Evolutionary conservation across 1,140 invertebrate species (phyloP).

Genomic region (Tetragnatha versicolor): DNA sequence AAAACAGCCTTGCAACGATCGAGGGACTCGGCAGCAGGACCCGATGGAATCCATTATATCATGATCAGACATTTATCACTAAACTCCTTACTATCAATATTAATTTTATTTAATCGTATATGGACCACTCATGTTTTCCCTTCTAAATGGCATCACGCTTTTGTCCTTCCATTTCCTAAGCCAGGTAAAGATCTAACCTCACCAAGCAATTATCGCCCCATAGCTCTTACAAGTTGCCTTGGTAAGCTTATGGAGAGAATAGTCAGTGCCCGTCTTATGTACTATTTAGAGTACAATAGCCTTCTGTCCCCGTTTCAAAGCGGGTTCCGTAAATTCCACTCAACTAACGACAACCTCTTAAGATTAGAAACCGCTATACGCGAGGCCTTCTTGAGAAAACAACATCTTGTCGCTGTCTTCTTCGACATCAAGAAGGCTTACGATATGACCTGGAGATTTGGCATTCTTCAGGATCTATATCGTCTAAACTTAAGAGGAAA

Average conservation of each 20-base stretch:
- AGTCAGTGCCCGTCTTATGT: neutral
- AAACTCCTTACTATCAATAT: neutral
- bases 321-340: neutral
- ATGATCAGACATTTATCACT: no score
- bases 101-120: neutral
- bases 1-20: neutral
- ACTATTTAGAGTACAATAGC: neutral
- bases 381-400: slow-evolving; percentile 60
- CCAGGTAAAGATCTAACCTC: no score
- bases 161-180: neutral
- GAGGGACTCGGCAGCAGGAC: neutral
- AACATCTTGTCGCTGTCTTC: slow-evolving; percentile 59
- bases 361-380: slow-evolving; percentile 61
- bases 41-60: no score
- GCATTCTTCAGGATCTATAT: slow-evolving; percentile 61
- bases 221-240: no score
- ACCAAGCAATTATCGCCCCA: no score
- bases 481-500: slow-evolving; percentile 14
- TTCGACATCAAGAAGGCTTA: slow-evolving; percentile 65
- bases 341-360: slow-evolving; percentile 62
- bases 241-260: no score
- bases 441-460: slow-evolving; percentile 63
- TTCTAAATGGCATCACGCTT: neutral
- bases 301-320: neutral
- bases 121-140: neutral